These are phyloP conservation scores for Buathra laborator DNA, from an alignment of 2,888 invertebrate species.

Conservation along the genomic window DNA sequence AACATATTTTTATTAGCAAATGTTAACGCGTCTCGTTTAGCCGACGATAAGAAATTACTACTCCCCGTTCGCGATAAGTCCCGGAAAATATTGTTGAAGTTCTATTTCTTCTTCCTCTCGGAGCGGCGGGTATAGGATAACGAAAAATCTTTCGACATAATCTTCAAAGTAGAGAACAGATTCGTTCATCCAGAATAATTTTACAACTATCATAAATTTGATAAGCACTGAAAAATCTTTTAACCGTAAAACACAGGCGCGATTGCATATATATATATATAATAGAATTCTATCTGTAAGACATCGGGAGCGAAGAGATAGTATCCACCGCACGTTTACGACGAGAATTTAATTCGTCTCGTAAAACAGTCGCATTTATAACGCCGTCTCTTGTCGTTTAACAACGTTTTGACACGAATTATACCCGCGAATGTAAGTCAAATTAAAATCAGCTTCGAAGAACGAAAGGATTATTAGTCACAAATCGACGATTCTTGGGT, in stretches of 20 bases:
- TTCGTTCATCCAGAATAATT: background rate
- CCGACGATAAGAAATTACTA: background rate
- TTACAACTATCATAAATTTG: conserved; percentile 16
- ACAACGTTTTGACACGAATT: conserved; percentile 5
- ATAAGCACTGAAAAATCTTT: conserved; percentile 8
- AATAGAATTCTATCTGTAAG: background rate
- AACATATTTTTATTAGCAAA: background rate
- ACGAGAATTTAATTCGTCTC: conserved; percentile 25
- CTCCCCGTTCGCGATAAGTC: background rate
- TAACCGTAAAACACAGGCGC: background rate
- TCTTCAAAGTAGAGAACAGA: background rate
- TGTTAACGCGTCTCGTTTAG: background rate
- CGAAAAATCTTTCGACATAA: background rate
- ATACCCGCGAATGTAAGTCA: background rate
- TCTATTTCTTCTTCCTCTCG: background rate
- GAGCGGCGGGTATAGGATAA: background rate
- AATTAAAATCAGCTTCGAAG: conserved; percentile 9
- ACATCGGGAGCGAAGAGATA: background rate
- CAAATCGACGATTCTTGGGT: background rate
- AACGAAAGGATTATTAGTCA: conserved; percentile 10
- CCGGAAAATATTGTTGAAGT: background rate
- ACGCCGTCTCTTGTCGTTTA: conserved; percentile 7
- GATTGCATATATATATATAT: background rate
- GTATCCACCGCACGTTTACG: conserved; percentile 17
- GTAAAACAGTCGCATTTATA: conserved; percentile 16